A percentile compares a stretch with the other conserved stretches of the same genome.
Conservation (phyloP, 2,888 invertebrate genomes). For the Philhelius pedissequus region DNA sequence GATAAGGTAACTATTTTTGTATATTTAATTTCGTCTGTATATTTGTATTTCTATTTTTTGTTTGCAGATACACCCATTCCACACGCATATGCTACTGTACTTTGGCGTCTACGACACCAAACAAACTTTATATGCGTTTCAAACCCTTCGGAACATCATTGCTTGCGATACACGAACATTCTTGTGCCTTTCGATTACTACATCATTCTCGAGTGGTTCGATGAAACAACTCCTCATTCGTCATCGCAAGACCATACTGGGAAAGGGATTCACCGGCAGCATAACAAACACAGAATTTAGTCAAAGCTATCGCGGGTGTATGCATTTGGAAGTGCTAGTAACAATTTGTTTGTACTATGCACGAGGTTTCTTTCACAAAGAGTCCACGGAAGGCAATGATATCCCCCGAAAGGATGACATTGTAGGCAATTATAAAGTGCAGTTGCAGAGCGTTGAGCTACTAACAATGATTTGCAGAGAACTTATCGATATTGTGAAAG, state of each 20-base stretch:
- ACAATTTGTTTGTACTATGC: conserved; percentile 89
- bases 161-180: conserved; percentile 85
- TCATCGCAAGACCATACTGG: conserved; percentile 89
- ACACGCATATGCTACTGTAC: conserved; percentile 91
- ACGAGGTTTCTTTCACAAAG: conserved; percentile 83
- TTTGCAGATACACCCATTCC: conserved; percentile 84
- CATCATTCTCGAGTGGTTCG: conserved; percentile 82
- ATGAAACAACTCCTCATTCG: conserved; percentile 79
- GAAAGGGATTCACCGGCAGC: conserved; percentile 83
- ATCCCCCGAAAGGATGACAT: conserved; percentile 85
- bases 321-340: conserved; percentile 89
- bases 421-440: conserved; percentile 87
- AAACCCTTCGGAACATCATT: conserved; percentile 86
- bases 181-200: conserved; percentile 87
- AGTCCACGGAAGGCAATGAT: conserved; percentile 75
- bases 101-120: conserved; percentile 88
- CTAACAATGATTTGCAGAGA: conserved; percentile 86
- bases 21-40: not conserved
- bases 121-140: conserved; percentile 86
- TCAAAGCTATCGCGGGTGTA: conserved; percentile 86
- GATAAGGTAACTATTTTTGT: conserved; percentile 63
- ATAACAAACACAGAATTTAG: conserved; percentile 83
- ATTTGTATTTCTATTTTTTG: conserved; percentile 44
- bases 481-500: conserved; percentile 86
- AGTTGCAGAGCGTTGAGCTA: conserved; percentile 87